phyloP scores from a whole-genome alignment of 2,888 invertebrate genomes.

The Nomada ruficornis region DNA sequence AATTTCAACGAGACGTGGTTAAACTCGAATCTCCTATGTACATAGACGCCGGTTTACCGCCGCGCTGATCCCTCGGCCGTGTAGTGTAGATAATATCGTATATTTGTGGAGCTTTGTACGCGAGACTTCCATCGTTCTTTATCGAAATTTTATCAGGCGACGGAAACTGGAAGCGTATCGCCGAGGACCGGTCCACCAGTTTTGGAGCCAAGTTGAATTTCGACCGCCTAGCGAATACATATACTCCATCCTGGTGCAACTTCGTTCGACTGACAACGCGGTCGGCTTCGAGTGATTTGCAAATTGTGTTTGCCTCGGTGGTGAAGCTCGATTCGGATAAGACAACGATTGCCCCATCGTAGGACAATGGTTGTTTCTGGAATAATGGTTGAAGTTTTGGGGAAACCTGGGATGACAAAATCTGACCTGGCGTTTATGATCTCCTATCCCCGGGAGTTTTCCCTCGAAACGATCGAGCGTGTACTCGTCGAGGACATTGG shows the following conservation, averaged over 20 bases:
- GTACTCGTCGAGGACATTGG: background rate
- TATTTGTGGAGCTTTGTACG: slow-evolving; percentile 17
- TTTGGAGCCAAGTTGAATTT: slow-evolving; percentile 6
- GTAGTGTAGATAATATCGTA: slow-evolving; percentile 30
- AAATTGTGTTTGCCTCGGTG: background rate
- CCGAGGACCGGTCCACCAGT: slow-evolving; percentile 9
- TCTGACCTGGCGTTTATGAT: slow-evolving; percentile 15
- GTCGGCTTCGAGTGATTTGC: background rate
- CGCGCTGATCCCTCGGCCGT: background rate
- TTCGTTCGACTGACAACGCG: too few relatives aligned
- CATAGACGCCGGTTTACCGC: slow-evolving; percentile 17
- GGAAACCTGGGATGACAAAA: background rate
- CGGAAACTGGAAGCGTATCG: slow-evolving; percentile 14
- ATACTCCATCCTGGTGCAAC: too few relatives aligned
- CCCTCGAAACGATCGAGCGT: background rate
- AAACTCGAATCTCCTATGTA: slow-evolving; percentile 33
- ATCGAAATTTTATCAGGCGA: slow-evolving; percentile 29
- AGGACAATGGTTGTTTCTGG: background rate
- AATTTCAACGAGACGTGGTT: slow-evolving; percentile 27
- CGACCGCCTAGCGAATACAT: background rate
- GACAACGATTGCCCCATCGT: background rate
- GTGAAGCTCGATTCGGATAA: background rate
- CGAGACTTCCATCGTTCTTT: slow-evolving; percentile 11
- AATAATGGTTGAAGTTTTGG: background rate
- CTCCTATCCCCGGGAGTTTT: background rate